Evolutionary conservation across 1,140 invertebrate species (phyloP).

Genomic region (Choristoneura fumiferana): DNA sequence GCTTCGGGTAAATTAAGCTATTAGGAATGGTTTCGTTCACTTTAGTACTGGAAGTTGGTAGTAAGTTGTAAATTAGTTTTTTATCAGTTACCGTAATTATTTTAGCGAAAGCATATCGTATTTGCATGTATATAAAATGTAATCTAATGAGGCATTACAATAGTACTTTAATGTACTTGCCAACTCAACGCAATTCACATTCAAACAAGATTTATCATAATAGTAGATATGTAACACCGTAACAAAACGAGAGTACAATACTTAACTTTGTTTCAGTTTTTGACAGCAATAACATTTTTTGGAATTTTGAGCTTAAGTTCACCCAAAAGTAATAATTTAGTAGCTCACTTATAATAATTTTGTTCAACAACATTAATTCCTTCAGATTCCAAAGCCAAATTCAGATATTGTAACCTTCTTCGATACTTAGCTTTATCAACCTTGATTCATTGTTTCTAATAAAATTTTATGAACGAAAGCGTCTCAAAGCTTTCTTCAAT

Average conservation of each 20-base stretch:
- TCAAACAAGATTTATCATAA: too few relatives aligned
- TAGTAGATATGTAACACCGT: too few relatives aligned
- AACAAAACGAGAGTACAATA: too few relatives aligned
- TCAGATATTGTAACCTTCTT: neutral
- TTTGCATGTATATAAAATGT: neutral
- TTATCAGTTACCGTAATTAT: neutral
- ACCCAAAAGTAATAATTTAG: too few relatives aligned
- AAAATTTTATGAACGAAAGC: slow-evolving; percentile 36
- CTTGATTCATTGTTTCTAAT: slow-evolving; percentile 28
- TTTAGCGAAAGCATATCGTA: slow-evolving; percentile 5
- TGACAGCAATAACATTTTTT: too few relatives aligned
- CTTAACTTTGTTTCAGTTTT: too few relatives aligned
- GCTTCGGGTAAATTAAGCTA: slow-evolving; percentile 17
- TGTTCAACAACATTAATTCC: too few relatives aligned
- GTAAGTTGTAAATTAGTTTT: neutral
- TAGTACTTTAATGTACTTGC: neutral
- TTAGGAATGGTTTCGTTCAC: neutral
- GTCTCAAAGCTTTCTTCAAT: slow-evolving; percentile 36
- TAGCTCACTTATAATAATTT: too few relatives aligned
- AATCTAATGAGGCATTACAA: slow-evolving; percentile 1
- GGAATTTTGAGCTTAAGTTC: too few relatives aligned
- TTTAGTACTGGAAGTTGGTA: neutral
- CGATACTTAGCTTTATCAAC: slow-evolving; percentile 25
- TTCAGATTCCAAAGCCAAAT: neutral
- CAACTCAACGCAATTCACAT: too few relatives aligned